Evolutionary conservation across 2,797 vertebrate species (phyloP).

Genomic region (Sarcoramphus papa): DNA sequence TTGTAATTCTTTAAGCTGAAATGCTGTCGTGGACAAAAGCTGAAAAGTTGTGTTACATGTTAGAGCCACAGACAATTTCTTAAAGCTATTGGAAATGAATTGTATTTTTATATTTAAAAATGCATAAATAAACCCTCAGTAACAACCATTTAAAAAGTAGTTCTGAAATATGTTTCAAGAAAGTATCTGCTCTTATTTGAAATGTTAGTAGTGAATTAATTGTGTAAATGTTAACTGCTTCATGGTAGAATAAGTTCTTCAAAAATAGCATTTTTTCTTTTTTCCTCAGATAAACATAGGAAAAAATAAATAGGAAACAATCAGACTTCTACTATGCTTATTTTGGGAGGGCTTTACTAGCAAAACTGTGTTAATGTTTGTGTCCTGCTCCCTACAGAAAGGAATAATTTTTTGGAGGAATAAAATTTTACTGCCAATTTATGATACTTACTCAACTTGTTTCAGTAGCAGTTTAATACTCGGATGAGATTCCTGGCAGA

Average conservation of each 20-base stretch:
- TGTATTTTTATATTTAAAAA: neutral
- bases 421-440: neutral
- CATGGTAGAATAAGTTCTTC: neutral
- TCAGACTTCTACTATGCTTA: neutral
- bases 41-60: neutral
- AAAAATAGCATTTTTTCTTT: neutral
- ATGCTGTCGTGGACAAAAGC: neutral
- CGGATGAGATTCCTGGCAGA: neutral
- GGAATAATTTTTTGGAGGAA: neutral
- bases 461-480: neutral
- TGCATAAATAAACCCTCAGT: neutral
- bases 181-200: neutral
- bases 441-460: neutral
- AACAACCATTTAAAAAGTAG: neutral
- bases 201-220: neutral
- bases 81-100: neutral
- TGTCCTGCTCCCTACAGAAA: neutral
- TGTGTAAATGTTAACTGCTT: neutral
- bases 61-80: neutral
- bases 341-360: neutral
- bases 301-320: neutral
- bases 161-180: neutral
- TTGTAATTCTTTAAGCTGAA: neutral
- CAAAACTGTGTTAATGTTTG: neutral
- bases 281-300: neutral